These are phyloP conservation scores for Myiozetetes cayanensis DNA, from an alignment of 2,113 vertebrate species.

Conservation along the genomic window DNA sequence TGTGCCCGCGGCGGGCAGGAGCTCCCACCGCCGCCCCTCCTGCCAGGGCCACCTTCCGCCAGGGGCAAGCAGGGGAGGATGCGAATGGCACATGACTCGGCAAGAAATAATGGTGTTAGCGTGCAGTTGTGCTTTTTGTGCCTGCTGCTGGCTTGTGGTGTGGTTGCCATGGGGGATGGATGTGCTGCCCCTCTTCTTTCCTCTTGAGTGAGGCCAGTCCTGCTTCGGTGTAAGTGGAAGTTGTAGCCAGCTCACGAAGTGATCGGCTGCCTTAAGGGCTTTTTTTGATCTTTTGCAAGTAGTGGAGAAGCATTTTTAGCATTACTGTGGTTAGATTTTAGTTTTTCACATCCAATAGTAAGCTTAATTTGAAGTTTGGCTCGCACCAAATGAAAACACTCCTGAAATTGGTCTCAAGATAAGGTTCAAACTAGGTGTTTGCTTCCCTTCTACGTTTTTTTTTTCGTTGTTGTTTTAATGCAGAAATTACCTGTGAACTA, in stretches of 20 bases:
- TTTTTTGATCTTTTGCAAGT: background rate
- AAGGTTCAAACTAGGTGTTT: background rate
- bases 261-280: background rate
- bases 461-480: background rate
- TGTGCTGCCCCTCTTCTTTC: background rate
- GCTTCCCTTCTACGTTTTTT: background rate
- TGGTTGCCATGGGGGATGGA: background rate
- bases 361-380: background rate
- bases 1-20: background rate
- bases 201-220: background rate
- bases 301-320: background rate
- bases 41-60: background rate
- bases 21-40: background rate
- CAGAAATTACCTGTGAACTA: background rate
- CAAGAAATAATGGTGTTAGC: too few species aligned
- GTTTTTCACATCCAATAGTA: background rate
- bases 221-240: background rate
- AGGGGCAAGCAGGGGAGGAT: background rate
- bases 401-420: background rate
- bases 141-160: fast-evolving
- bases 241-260: background rate
- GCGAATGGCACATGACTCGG: background rate
- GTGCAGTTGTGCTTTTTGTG: background rate
- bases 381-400: background rate
- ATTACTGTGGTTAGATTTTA: background rate